Percentiles rank a stretch among this genome's conserved stretches.
These are phyloP conservation scores for Brachionus rubens DNA, from an alignment of 1,140 invertebrate genomes.

Conservation along the genomic window DNA sequence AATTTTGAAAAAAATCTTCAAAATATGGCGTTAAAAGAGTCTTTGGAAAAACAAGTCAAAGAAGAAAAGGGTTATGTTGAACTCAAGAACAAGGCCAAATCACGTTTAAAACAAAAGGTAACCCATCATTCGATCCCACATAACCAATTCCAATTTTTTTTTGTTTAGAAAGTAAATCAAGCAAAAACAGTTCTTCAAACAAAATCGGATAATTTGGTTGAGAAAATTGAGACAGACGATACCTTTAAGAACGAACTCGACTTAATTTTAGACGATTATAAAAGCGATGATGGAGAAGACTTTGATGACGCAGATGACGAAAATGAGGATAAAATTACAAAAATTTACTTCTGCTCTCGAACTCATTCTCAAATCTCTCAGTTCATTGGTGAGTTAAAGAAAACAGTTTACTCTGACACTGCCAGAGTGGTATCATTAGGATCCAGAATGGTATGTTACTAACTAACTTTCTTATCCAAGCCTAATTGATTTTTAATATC, in stretches of 20 bases:
- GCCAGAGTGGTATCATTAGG: slow-evolving; percentile 77
- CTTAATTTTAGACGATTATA: slow-evolving; percentile 55
- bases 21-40: slow-evolving; percentile 6
- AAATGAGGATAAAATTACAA: slow-evolving; percentile 61
- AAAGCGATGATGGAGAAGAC: slow-evolving; percentile 55
- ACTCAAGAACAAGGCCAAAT: slow-evolving; percentile 4
- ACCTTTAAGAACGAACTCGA: slow-evolving; percentile 56
- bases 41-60: slow-evolving; percentile 24
- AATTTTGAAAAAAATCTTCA: slow-evolving; percentile 39
- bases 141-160: not conserved
- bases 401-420: slow-evolving; percentile 72
- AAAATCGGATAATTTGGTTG: slow-evolving; percentile 51
- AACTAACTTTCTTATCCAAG: not conserved
- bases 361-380: slow-evolving; percentile 94
- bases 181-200: slow-evolving; percentile 52
- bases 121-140: not conserved
- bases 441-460: slow-evolving; percentile 66
- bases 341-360: slow-evolving; percentile 84
- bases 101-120: not conserved
- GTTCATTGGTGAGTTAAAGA: slow-evolving; percentile 83
- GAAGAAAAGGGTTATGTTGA: not conserved
- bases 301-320: slow-evolving; percentile 60
- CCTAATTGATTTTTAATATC: not conserved
- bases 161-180: not conserved
- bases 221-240: slow-evolving; percentile 11